A percentile compares a stretch with the other conserved stretches of the same genome.
Conservation (phyloP, 2,113 vertebrate species). For the Pseudolaguvia tuberculata region DNA sequence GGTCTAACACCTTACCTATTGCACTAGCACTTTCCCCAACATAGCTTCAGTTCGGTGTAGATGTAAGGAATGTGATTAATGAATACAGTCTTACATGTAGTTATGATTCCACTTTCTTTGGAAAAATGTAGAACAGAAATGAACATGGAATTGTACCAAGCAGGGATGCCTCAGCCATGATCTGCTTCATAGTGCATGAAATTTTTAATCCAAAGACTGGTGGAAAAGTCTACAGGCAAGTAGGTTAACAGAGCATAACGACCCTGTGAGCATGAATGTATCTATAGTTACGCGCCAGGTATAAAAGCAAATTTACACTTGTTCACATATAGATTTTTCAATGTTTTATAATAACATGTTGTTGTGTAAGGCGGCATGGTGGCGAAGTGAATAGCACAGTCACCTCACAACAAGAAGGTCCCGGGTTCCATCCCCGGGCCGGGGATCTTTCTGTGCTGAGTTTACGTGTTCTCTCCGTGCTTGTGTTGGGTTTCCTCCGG, state of each 20-base stretch:
- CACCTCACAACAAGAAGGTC: too few species aligned
- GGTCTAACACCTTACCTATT: too few species aligned
- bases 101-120: neutral
- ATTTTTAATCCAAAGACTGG: constrained; percentile 3
- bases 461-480: too few species aligned
- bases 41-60: too few species aligned
- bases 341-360: neutral
- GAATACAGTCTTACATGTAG: neutral
- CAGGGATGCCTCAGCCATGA: neutral
- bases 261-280: neutral
- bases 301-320: neutral
- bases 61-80: too few species aligned
- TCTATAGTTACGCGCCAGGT: constrained; percentile 7
- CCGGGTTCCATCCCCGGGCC: too few species aligned
- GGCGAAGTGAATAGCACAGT: too few species aligned
- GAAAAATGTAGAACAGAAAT: neutral
- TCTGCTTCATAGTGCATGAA: constrained; percentile 5
- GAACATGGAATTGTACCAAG: neutral
- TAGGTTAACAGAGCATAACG: constrained; percentile 19
- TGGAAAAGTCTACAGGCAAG: neutral
- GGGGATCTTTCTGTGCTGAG: too few species aligned
- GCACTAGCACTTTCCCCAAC: too few species aligned
- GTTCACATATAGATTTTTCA: neutral
- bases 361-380: too few species aligned
- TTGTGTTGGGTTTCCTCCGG: too few species aligned